These are phyloP conservation scores for Drosophila orena DNA, from an alignment of 1,140 invertebrate species.

Conservation along the genomic window DNA sequence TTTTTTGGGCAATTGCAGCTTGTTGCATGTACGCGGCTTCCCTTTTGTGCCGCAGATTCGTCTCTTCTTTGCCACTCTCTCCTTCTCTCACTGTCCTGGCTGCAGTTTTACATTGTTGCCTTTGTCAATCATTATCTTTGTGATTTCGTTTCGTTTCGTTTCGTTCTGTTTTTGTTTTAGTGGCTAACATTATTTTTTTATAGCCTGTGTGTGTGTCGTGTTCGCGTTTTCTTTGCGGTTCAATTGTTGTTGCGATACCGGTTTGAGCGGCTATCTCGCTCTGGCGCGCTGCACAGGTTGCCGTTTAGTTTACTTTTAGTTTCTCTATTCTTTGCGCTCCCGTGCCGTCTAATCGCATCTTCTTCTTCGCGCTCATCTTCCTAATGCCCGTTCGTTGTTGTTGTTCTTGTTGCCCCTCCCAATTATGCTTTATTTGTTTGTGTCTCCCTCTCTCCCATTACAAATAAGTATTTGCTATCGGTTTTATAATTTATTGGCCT, in stretches of 20 bases:
- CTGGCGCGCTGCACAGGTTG: slow-evolving; percentile 55
- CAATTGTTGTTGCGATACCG: slow-evolving; percentile 71
- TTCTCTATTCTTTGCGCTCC: slow-evolving; percentile 75
- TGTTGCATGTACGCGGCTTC: slow-evolving; percentile 68
- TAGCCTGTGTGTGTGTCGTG: slow-evolving; percentile 32
- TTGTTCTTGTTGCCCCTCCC: slow-evolving; percentile 35
- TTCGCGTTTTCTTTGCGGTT: slow-evolving; percentile 46
- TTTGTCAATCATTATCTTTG: slow-evolving; percentile 35
- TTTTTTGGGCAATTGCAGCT: slow-evolving; percentile 45
- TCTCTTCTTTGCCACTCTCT: slow-evolving; percentile 39
- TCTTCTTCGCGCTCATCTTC: slow-evolving; percentile 7
- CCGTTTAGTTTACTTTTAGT: slow-evolving; percentile 78
- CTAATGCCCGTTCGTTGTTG: slow-evolving; percentile 10
- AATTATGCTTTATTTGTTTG: slow-evolving; percentile 70
- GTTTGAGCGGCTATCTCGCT: slow-evolving; percentile 46
- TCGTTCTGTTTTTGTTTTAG: slow-evolving; percentile 36
- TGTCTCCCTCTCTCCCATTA: slow-evolving; percentile 20
- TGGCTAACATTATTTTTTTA: slow-evolving; percentile 41
- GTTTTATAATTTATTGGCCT: slow-evolving; percentile 44
- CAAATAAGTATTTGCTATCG: slow-evolving; percentile 49
- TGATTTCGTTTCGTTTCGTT: slow-evolving; percentile 17
- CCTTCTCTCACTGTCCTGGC: slow-evolving; percentile 31
- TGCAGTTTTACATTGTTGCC: slow-evolving; percentile 52
- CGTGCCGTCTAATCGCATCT: slow-evolving; percentile 43
- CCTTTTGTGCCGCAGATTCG: slow-evolving; percentile 50